A percentile compares a stretch with the other conserved stretches of the same genome.
These are phyloP conservation scores for Thecophora atra DNA, from an alignment of 2,888 invertebrate genomes.

Conservation along the genomic window DNA sequence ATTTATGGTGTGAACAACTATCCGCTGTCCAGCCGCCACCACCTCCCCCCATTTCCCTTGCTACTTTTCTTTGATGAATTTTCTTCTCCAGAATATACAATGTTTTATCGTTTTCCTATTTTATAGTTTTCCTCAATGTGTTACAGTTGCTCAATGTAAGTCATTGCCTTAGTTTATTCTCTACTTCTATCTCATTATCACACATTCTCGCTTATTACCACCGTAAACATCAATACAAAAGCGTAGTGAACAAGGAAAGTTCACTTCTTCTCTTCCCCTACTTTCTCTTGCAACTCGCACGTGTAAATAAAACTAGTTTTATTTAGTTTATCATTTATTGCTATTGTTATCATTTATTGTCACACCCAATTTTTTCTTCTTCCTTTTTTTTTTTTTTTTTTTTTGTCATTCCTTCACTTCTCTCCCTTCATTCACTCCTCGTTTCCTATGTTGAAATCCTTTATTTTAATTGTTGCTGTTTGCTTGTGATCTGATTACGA, in stretches of 20 bases:
- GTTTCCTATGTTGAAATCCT: conserved; percentile 41
- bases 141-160: too few species aligned
- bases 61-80: too few species aligned
- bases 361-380: too few species aligned
- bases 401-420: neutral
- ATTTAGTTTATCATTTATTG: neutral
- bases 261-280: conserved; percentile 35
- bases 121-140: too few species aligned
- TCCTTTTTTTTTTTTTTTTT: neutral
- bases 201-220: too few species aligned
- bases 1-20: too few species aligned
- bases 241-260: conserved; percentile 47
- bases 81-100: too few species aligned
- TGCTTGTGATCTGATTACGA: conserved; percentile 47
- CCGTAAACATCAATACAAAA: conserved; percentile 51
- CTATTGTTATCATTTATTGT: neutral
- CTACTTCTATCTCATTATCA: too few species aligned
- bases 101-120: too few species aligned
- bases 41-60: too few species aligned
- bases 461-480: conserved; percentile 50
- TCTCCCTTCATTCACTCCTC: neutral
- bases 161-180: too few species aligned
- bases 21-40: conserved; percentile 47
- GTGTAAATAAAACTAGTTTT: neutral
- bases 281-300: neutral